Conservation (phyloP, 2,888 invertebrate genomes). For the Seladonia tumulorum region DNA sequence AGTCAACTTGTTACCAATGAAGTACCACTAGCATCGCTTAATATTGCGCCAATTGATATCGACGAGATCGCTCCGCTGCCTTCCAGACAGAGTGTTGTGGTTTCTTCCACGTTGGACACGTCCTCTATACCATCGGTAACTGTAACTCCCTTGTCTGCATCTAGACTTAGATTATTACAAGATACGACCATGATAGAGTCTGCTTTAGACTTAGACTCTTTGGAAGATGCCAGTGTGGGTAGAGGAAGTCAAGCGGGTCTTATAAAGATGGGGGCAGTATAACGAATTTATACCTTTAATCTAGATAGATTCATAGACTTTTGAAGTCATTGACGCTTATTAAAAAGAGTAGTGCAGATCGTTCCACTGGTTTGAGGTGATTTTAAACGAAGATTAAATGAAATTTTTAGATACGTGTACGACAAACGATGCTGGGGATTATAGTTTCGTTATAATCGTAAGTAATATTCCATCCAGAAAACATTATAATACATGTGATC, state of each 20-base stretch:
- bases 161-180: conserved; percentile 91
- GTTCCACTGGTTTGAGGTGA: too few species aligned
- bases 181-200: conserved; percentile 97
- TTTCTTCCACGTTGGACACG: conserved; percentile 70
- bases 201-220: conserved; percentile 93
- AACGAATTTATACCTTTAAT: conserved; percentile 63
- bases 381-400: not conserved
- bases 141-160: conserved; percentile 85
- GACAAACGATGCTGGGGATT: not conserved
- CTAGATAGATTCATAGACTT: conserved; percentile 53
- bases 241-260: conserved; percentile 89
- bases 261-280: conserved; percentile 86
- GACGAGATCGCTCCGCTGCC: conserved; percentile 82
- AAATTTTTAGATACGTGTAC: not conserved
- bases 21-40: conserved; percentile 86
- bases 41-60: conserved; percentile 83
- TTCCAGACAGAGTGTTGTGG: conserved; percentile 81
- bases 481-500: not conserved
- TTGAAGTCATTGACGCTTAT: conserved; percentile 42
- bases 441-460: not conserved
- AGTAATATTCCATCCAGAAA: not conserved
- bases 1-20: conserved; percentile 88
- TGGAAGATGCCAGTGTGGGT: conserved; percentile 90
- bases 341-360: conserved; percentile 51
- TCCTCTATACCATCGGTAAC: conserved; percentile 79